These are phyloP conservation scores for Cossypha niveicapilla DNA, from an alignment of 2,797 vertebrate species.

Conservation along the genomic window DNA sequence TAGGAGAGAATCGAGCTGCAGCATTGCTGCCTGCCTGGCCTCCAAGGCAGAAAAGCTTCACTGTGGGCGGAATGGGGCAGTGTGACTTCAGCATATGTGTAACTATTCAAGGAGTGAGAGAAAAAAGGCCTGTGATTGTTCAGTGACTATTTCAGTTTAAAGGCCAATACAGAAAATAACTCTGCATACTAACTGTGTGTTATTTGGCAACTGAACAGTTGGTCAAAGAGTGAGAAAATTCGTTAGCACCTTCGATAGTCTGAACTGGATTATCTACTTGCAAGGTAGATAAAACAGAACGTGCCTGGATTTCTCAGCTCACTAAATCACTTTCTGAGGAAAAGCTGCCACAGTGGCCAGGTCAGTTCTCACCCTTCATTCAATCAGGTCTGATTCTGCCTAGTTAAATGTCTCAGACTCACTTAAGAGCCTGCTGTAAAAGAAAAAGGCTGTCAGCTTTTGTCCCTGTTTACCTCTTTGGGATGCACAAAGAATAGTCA, in stretches of 20 bases:
- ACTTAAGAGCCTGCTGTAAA: neutral
- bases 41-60: neutral
- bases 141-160: neutral
- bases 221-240: neutral
- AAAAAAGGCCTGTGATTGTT: neutral
- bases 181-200: neutral
- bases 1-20: neutral
- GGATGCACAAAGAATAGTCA: neutral
- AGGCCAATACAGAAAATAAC: neutral
- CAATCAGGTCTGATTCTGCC: neutral
- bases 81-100: neutral
- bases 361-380: neutral
- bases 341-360: neutral
- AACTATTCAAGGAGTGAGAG: neutral
- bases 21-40: neutral
- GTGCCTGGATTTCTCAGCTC: neutral
- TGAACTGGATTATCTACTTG: neutral
- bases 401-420: neutral
- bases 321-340: neutral
- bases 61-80: neutral
- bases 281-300: neutral
- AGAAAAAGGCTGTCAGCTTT: neutral
- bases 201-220: neutral
- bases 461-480: neutral
- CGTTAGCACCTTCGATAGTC: neutral